Evolutionary conservation across 1,140 invertebrate species (phyloP).

Genomic region (Aphaenogaster rudis): DNA sequence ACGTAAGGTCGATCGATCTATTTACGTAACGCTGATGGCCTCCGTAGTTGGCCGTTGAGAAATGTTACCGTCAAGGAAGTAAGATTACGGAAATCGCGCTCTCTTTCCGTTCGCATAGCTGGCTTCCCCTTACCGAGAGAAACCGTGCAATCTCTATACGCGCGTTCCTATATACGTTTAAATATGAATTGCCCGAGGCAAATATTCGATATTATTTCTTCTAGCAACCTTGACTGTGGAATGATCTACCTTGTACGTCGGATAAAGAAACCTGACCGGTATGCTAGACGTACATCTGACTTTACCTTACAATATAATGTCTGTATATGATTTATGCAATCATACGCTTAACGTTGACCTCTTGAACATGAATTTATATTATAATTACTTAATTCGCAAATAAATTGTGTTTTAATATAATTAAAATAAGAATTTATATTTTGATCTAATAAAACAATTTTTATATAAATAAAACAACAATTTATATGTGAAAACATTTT

Average conservation of each 20-base stretch:
- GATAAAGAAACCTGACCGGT: slow-evolving; percentile 38
- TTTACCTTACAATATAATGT: slow-evolving; percentile 1
- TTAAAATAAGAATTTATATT: not conserved
- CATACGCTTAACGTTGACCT: not conserved
- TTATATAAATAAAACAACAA: slow-evolving; percentile 8
- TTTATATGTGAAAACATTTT: not conserved
- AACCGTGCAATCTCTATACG: not conserved
- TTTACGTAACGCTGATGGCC: slow-evolving; percentile 48
- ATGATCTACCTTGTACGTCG: slow-evolving; percentile 55
- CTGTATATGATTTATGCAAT: not conserved
- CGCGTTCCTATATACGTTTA: not conserved
- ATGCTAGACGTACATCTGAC: slow-evolving; percentile 11
- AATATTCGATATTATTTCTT: slow-evolving; percentile 58
- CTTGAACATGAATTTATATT: not conserved
- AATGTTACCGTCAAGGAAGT: slow-evolving; percentile 57
- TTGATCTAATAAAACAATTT: not conserved
- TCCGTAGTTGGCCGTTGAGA: slow-evolving; percentile 21
- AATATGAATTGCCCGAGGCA: slow-evolving; percentile 29
- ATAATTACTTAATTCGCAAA: not conserved
- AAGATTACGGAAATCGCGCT: slow-evolving; percentile 55
- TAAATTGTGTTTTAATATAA: slow-evolving; percentile 10
- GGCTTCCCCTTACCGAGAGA: slow-evolving; percentile 31
- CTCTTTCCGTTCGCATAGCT: slow-evolving; percentile 36
- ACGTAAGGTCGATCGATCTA: slow-evolving; percentile 50
- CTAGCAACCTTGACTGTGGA: slow-evolving; percentile 59